Conservation (phyloP, 2,888 invertebrate species). For the Xestia rhomboidea region DNA sequence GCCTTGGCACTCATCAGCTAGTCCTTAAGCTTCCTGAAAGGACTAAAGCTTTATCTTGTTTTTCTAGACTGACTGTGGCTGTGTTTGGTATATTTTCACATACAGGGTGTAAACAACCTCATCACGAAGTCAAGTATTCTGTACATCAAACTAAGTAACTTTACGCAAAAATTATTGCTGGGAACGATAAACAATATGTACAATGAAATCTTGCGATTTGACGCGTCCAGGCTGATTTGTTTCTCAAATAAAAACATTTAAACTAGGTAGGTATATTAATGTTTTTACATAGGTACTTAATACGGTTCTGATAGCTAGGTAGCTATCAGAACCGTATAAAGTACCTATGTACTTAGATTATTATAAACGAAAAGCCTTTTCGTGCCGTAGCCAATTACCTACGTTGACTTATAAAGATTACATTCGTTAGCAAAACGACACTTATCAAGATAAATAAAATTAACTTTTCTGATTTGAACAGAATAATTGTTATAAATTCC, state of each 20-base stretch:
- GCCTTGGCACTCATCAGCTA: background rate
- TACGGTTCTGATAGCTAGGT: too few relatives aligned
- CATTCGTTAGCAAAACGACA: conserved; percentile 6
- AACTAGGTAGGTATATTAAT: background rate
- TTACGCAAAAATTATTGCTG: too few relatives aligned
- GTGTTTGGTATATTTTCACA: too few relatives aligned
- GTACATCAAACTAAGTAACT: too few relatives aligned
- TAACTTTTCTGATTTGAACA: conserved; percentile 16
- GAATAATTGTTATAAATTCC: conserved; percentile 25
- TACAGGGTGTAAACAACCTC: too few relatives aligned
- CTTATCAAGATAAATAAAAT: conserved; percentile 33
- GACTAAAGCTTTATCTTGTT: background rate
- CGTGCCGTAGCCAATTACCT: background rate
- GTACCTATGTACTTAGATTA: background rate
- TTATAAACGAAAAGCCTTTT: background rate
- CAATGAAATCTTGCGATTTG: background rate
- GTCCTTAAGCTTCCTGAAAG: background rate
- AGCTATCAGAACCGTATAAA: background rate
- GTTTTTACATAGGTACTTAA: too few relatives aligned
- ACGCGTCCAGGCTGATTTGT: background rate
- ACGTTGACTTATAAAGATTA: background rate
- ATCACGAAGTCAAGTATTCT: too few relatives aligned
- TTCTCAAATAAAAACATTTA: background rate
- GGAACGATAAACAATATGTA: too few relatives aligned
- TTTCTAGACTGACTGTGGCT: background rate